Evolutionary conservation across 2,888 invertebrate species (phyloP), one percentile per base, ranked within the genome.

Genomic region (Drosophila fungiperda): DNA sequence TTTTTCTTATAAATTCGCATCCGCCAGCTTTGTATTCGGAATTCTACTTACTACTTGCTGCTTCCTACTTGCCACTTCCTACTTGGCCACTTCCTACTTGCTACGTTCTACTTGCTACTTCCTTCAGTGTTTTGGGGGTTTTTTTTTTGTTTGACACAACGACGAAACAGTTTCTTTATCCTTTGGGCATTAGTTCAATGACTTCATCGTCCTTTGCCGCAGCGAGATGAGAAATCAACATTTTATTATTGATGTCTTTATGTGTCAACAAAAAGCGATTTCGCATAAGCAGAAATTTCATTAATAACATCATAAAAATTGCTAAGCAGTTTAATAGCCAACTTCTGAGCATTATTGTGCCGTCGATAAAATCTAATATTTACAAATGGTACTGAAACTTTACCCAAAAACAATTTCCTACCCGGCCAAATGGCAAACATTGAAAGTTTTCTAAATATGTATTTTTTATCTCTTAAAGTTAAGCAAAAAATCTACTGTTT

Each of bases 241-340:
- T 76, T 76, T 83, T 81, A 89, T 87, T 87, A 89, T 85, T 85
- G 85, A 87, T 87, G 87, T 87, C 82, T 78, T 82, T 75, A 74
- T 78, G 82, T 82, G 86, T 87, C 53, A 53, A 54, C 23, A 38
- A 36, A 23, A 54, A 87, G 75, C 83, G 78, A 83, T 78, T 73
- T 85, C 82, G 85, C 82, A 87, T 82, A 87, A 87, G 86, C 86
- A 85, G 82, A 87, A 87, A 89, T 89, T 89, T 87, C 87, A 89
- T 87, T 87, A 87, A 81, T 85, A 73, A 83, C 63, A 73, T 69
- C 74, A 77, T 77, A 73, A 79, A 79, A 76, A 80, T 75, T 73
- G 72, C 75, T 76, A 65, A 64, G 69, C 76, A 60, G 68, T 67
- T 72, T 83, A 78, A 85, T 85, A 67, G 78, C 59, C 68, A 36